phyloP scores from a whole-genome alignment of 1,140 invertebrate genomes.

The Ips nitidus region DNA sequence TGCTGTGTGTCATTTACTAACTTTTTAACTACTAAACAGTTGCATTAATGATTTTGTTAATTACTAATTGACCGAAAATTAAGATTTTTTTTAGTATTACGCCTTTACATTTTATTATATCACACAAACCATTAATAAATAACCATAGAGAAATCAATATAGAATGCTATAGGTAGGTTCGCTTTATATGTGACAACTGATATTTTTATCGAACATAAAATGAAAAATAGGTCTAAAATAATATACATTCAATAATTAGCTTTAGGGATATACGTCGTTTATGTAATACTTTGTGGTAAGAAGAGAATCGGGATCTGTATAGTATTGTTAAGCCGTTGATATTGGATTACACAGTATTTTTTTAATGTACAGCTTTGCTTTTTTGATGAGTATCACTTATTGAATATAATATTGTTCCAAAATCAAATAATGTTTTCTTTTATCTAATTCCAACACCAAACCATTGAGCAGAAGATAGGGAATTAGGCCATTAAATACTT shows the following conservation, averaged over 20 bases:
- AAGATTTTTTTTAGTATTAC: too few species aligned
- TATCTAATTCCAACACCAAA: not conserved
- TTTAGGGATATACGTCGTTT: constrained; percentile 37
- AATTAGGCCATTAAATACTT: too few species aligned
- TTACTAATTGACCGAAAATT: too few species aligned
- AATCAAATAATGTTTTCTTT: constrained; percentile 4
- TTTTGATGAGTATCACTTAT: constrained; percentile 40
- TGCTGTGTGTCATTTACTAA: too few species aligned
- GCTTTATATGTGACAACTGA: constrained; percentile 40
- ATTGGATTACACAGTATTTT: constrained; percentile 50
- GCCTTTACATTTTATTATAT: too few species aligned
- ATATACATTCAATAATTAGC: constrained; percentile 49
- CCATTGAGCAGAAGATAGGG: too few species aligned
- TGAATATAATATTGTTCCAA: constrained; percentile 37
- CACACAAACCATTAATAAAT: too few species aligned
- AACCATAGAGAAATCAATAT: too few species aligned
- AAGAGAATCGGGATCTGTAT: constrained; percentile 42
- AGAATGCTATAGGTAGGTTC: not conserved
- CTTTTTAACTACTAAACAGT: too few species aligned
- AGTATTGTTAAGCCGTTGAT: constrained; percentile 46
- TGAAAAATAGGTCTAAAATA: constrained; percentile 27
- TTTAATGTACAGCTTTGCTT: constrained; percentile 51
- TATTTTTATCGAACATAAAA: not conserved
- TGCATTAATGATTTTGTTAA: too few species aligned
- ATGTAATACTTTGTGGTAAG: constrained; percentile 30